These are phyloP conservation scores for Proales similis DNA, from an alignment of 1,140 invertebrate species.

Conservation along the genomic window DNA sequence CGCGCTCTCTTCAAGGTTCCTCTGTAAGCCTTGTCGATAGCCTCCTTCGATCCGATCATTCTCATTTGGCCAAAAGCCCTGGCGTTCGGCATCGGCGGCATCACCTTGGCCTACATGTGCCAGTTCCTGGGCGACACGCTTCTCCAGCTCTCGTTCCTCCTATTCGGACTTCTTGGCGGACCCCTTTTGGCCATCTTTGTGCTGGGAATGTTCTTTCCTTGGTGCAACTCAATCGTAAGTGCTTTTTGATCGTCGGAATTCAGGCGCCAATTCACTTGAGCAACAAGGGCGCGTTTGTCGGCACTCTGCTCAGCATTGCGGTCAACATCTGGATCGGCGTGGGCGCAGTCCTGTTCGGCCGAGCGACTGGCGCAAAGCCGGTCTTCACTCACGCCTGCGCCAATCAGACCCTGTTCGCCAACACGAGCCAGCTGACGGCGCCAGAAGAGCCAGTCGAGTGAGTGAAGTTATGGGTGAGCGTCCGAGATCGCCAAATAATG, in stretches of 20 bases:
- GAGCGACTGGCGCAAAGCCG: conserved; percentile 5
- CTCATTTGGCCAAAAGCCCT: no score
- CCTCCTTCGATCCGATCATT: no score
- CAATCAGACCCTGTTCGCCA: no score
- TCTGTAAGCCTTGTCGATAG: no score
- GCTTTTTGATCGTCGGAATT: no score
- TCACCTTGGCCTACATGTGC: conserved; percentile 44
- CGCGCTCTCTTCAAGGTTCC: conserved; percentile 3
- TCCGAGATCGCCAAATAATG: no score
- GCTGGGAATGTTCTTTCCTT: conserved; percentile 23
- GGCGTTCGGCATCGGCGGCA: conserved; percentile 43
- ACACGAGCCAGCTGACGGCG: no score
- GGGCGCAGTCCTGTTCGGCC: conserved; percentile 1
- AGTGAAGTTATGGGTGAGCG: no score
- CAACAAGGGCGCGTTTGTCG: conserved; percentile 38
- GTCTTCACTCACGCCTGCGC: no score
- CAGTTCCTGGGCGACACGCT: conserved; percentile 42
- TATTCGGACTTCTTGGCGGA: conserved; percentile 48
- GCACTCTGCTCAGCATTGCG: not conserved
- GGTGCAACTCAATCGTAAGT: conserved; percentile 8
- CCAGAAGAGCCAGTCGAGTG: no score
- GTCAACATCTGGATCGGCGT: conserved; percentile 34
- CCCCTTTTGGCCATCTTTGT: conserved; percentile 43
- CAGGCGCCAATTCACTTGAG: no score
- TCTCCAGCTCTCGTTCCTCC: conserved; percentile 44